Evolutionary conservation across 2,888 invertebrate genomes (phyloP).

Genomic region (Strigamia transsilvanica): DNA sequence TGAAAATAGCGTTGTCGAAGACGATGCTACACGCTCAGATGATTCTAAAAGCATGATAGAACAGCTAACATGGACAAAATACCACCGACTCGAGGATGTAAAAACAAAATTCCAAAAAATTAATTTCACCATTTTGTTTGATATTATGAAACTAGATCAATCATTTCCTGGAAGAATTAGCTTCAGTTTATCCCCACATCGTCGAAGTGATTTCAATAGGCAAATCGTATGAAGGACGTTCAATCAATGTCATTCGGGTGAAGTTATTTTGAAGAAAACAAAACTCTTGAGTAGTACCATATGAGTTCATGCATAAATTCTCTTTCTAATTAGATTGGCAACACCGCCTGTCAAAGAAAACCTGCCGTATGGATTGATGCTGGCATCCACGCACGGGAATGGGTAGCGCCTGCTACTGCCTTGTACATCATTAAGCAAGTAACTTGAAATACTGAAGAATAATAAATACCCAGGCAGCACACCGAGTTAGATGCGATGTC

Average conservation of each 20-base stretch:
- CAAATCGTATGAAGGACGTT: slow-evolving; percentile 75
- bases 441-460: slow-evolving; percentile 57
- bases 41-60: background rate
- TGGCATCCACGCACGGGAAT: slow-evolving; percentile 84
- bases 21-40: background rate
- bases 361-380: slow-evolving; percentile 82
- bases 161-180: slow-evolving; percentile 75
- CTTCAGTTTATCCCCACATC: slow-evolving; percentile 72
- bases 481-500: too few species aligned
- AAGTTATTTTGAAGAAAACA: too few species aligned
- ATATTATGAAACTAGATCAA: slow-evolving; percentile 68
- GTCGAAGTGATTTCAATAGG: slow-evolving; percentile 77
- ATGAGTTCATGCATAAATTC: too few species aligned
- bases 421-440: slow-evolving; percentile 71
- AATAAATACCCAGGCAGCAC: too few species aligned
- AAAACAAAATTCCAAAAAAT: background rate
- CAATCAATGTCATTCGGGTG: slow-evolving; percentile 76
- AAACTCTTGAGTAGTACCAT: background rate
- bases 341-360: too few species aligned
- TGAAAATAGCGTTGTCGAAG: background rate
- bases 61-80: background rate
- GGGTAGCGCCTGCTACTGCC: slow-evolving; percentile 81
- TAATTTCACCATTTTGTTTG: background rate
- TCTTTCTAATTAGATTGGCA: background rate
- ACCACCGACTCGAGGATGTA: background rate